Conservation (phyloP, 2,113 vertebrate genomes). For the Nicator chloris region DNA sequence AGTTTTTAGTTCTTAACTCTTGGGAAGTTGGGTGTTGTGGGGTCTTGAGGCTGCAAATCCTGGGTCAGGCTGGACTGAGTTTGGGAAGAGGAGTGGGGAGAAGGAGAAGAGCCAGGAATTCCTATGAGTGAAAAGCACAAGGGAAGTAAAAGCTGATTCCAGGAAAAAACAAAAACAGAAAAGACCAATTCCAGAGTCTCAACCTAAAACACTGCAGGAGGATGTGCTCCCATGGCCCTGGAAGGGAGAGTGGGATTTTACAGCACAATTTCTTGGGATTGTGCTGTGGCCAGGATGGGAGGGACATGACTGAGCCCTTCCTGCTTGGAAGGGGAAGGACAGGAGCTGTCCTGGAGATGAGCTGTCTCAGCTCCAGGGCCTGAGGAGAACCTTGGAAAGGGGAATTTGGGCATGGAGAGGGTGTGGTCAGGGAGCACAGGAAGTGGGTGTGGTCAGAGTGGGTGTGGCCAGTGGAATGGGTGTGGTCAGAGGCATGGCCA, state of each 20-base stretch:
- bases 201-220: not conserved
- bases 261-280: not conserved
- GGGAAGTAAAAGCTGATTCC: not conserved
- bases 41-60: not conserved
- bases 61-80: not conserved
- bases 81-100: not conserved
- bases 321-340: not conserved
- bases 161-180: not conserved
- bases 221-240: accelerated
- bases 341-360: not conserved
- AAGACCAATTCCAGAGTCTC: not conserved
- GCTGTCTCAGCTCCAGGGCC: not conserved
- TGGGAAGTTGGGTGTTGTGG: not conserved
- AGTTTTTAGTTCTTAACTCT: not conserved
- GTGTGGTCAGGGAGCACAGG: too few species aligned
- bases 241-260: not conserved
- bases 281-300: not conserved
- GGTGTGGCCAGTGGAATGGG: not conserved
- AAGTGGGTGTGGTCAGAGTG: not conserved
- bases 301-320: not conserved
- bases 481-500: not conserved
- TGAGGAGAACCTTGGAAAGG: not conserved
- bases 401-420: not conserved
- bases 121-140: not conserved
- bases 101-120: not conserved